Evolutionary conservation across 2,888 invertebrate species (phyloP).

Genomic region (Nomada goodeniana): DNA sequence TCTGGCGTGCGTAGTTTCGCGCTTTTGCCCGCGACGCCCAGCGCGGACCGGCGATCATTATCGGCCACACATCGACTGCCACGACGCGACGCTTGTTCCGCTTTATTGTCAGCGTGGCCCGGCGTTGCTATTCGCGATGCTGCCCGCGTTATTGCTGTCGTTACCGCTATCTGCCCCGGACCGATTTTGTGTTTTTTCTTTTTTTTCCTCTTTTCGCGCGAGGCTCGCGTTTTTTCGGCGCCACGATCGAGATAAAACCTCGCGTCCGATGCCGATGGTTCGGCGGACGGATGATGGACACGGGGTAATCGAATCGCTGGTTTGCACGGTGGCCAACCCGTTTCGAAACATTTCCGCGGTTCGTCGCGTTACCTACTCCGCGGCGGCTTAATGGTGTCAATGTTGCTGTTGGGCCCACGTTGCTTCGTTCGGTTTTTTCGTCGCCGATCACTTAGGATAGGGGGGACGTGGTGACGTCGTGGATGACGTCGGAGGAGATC

Average conservation of each 20-base stretch:
- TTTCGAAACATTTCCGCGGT: constrained; percentile 25
- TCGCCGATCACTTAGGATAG: background rate
- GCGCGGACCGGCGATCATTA: constrained; percentile 38
- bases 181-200: constrained; percentile 11
- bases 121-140: constrained; percentile 23
- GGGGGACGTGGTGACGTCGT: no score
- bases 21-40: constrained; percentile 22
- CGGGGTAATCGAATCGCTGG: constrained; percentile 44
- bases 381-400: constrained; percentile 5
- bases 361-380: constrained; percentile 18
- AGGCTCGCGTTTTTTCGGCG: constrained; percentile 20
- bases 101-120: constrained; percentile 43
- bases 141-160: constrained; percentile 26
- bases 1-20: constrained; percentile 24
- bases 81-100: constrained; percentile 31
- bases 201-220: background rate
- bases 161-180: constrained; percentile 38
- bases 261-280: background rate
- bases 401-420: background rate
- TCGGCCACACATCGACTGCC: constrained; percentile 35
- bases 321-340: constrained; percentile 23
- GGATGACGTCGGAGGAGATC: background rate
- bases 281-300: constrained; percentile 29
- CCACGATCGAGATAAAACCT: constrained; percentile 25
- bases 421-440: constrained; percentile 13